Evolutionary conservation across 1,140 invertebrate species (phyloP).

Genomic region (Plodia interpunctella): DNA sequence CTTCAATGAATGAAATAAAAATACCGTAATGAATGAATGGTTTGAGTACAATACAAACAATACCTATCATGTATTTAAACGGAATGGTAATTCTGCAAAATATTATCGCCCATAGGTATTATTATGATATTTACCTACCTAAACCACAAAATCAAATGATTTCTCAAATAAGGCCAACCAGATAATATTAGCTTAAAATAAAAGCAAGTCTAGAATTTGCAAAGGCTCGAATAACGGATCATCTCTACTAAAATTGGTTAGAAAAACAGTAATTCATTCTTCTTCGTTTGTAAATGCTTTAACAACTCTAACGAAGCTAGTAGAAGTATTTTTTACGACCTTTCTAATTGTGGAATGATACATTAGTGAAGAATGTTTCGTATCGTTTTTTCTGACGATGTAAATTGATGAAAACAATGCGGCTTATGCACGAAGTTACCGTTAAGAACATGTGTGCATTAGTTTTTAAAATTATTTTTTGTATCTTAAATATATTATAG

Average conservation of each 20-base stretch:
- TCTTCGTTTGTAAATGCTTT: neutral
- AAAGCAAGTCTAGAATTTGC: neutral
- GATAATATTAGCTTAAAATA: no score
- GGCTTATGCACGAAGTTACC: slow-evolving; percentile 40
- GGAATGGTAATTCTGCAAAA: no score
- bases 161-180: no score
- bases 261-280: neutral
- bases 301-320: neutral
- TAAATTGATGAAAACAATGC: slow-evolving; percentile 60
- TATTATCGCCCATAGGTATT: no score
- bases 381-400: slow-evolving; percentile 19
- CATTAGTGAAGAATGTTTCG: slow-evolving; percentile 1
- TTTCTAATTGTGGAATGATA: slow-evolving; percentile 4
- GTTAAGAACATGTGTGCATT: slow-evolving; percentile 32
- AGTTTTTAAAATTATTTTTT: no score
- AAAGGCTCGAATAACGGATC: neutral
- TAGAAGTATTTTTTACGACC: neutral
- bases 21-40: no score
- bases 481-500: no score
- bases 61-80: no score
- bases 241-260: neutral
- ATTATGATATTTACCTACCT: no score
- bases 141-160: no score
- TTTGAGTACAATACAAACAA: no score
- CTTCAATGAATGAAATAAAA: no score